These are phyloP conservation scores for Lepidocyrtoides sp. DNA, from an alignment of 2,888 invertebrate species.

Conservation along the genomic window DNA sequence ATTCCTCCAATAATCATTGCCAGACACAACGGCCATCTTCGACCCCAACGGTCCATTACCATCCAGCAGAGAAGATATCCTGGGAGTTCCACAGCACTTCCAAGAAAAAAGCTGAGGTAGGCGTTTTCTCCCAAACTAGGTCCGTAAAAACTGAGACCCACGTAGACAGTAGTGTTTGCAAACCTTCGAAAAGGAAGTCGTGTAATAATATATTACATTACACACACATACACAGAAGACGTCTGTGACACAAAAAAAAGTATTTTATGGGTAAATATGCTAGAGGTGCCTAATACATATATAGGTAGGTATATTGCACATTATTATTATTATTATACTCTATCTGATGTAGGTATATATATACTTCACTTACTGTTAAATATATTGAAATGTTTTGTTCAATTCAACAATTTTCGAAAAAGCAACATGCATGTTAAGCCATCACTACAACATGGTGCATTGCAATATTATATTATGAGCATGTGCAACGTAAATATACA, in stretches of 20 bases:
- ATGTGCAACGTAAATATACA: not conserved
- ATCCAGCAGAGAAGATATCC: constrained; percentile 96
- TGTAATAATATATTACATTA: not conserved
- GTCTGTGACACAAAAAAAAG: constrained; percentile 14
- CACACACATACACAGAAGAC: not conserved
- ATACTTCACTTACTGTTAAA: too few species aligned
- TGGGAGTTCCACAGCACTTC: constrained; percentile 95
- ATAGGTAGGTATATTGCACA: too few species aligned
- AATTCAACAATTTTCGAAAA: constrained; percentile 29
- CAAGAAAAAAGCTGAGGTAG: constrained; percentile 95
- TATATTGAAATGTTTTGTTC: constrained; percentile 4
- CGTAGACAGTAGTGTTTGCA: constrained; percentile 96
- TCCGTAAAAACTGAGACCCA: constrained; percentile 96
- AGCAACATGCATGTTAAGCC: constrained; percentile 29
- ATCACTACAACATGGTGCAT: constrained; percentile 1
- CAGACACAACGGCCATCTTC: constrained; percentile 95
- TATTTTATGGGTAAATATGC: not conserved
- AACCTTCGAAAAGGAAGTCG: constrained; percentile 88
- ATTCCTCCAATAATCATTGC: constrained; percentile 95
- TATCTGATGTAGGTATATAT: too few species aligned
- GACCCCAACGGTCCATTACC: constrained; percentile 95
- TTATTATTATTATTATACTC: too few species aligned
- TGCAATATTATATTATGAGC: constrained; percentile 27
- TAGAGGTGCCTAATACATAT: too few species aligned
- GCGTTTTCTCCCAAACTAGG: constrained; percentile 95